These are phyloP conservation scores for Platyscapa corneri DNA, from an alignment of 1,140 invertebrate species.

Conservation along the genomic window DNA sequence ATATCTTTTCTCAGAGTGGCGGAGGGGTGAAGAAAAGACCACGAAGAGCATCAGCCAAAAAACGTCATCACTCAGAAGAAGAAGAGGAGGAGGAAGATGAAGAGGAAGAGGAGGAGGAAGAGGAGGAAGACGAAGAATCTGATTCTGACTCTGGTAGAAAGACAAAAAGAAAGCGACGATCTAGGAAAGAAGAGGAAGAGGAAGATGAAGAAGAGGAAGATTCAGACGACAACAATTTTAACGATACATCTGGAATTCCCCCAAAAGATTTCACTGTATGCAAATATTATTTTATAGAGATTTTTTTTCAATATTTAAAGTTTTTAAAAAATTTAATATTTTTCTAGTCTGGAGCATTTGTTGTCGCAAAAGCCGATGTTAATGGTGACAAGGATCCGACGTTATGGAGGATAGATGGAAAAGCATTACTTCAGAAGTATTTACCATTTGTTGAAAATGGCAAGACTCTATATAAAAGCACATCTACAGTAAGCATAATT, in stretches of 20 bases:
- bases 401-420: constrained; percentile 87
- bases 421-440: constrained; percentile 85
- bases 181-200: constrained; percentile 72
- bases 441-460: constrained; percentile 82
- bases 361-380: constrained; percentile 80
- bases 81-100: constrained; percentile 71
- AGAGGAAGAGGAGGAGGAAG: constrained; percentile 71
- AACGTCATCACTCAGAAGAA: constrained; percentile 69
- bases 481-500: constrained; percentile 79
- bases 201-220: constrained; percentile 74
- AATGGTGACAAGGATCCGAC: constrained; percentile 77
- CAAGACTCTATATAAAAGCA: constrained; percentile 83
- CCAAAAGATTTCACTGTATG: constrained; percentile 73
- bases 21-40: constrained; percentile 62
- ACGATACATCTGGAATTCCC: constrained; percentile 67
- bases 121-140: constrained; percentile 69
- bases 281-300: constrained; percentile 16
- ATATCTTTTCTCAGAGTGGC: neutral
- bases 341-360: constrained; percentile 81
- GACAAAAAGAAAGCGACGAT: constrained; percentile 68
- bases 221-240: constrained; percentile 71
- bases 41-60: constrained; percentile 67
- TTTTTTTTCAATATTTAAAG: constrained; percentile 31
- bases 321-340: constrained; percentile 36
- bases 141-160: constrained; percentile 68